Evolutionary conservation across 2,888 invertebrate genomes (phyloP).

Genomic region (Tenodera sinensis): DNA sequence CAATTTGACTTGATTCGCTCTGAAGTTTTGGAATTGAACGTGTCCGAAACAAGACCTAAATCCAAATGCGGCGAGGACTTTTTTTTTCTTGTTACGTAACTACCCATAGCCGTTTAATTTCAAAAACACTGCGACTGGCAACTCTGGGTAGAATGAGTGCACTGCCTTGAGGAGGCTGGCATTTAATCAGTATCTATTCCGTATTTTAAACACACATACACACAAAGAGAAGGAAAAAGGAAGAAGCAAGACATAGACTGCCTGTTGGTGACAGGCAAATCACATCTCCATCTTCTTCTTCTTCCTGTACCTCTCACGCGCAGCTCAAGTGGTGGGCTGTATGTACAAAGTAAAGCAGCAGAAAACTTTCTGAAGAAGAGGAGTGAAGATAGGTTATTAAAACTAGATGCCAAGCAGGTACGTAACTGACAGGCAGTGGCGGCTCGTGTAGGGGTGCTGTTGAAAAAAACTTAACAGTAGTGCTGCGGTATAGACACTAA

Average conservation of each 20-base stretch:
- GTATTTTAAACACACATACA: background rate
- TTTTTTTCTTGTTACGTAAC: background rate
- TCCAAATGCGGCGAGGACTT: background rate
- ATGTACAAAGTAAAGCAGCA: background rate
- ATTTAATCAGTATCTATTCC: conserved; percentile 14
- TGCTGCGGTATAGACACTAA: no score
- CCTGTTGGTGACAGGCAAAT: conserved; percentile 15
- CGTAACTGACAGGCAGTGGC: background rate
- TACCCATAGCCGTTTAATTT: background rate
- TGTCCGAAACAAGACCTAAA: background rate
- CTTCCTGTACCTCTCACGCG: background rate
- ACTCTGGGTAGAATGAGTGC: background rate
- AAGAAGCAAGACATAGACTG: conserved; percentile 1
- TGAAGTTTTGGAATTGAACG: background rate
- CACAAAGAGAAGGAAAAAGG: background rate
- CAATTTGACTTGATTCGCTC: background rate
- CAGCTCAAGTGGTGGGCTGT: background rate
- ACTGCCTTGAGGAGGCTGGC: background rate
- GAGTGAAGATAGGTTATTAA: background rate
- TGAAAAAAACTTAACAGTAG: background rate
- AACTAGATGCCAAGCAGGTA: background rate
- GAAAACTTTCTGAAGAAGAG: background rate
- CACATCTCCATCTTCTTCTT: conserved; percentile 1
- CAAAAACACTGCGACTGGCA: background rate
- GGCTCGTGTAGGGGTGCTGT: background rate